Conservation (phyloP, 2,888 invertebrate species). For the Oasisia sp. region DNA sequence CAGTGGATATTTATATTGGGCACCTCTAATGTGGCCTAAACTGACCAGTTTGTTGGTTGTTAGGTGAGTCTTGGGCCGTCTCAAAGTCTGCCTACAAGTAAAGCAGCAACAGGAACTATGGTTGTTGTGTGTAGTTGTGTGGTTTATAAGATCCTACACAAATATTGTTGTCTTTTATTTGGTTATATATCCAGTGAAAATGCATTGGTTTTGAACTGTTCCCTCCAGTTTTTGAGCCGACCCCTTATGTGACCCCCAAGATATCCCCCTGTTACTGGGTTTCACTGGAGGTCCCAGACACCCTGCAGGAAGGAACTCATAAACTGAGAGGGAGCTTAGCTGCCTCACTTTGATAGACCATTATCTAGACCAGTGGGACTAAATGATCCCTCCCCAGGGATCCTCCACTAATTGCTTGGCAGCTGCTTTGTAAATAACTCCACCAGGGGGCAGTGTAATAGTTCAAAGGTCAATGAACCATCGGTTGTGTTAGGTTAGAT, state of each 20-base stretch:
- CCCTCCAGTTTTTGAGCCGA: no score
- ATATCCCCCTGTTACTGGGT: neutral
- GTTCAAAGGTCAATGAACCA: neutral
- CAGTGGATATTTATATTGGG: neutral
- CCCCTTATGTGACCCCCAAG: no score
- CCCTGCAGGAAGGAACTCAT: neutral
- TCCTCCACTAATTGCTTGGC: neutral
- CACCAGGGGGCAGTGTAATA: neutral
- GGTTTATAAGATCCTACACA: neutral
- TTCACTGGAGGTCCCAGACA: neutral
- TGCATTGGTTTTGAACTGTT: no score
- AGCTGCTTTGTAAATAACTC: neutral
- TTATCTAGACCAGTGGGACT: conserved; percentile 13
- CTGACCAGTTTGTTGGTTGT: neutral
- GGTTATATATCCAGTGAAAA: neutral
- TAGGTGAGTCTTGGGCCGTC: neutral
- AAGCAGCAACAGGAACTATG: neutral
- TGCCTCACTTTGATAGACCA: neutral
- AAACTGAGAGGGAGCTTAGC: neutral
- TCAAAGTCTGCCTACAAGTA: neutral
- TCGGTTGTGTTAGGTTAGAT: neutral
- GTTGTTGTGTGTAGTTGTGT: neutral
- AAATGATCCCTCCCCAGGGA: conserved; percentile 17
- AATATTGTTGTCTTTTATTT: neutral
- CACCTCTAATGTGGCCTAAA: neutral